Conservation (phyloP, 1,140 invertebrate species). For the Medauroidea extradentata region DNA sequence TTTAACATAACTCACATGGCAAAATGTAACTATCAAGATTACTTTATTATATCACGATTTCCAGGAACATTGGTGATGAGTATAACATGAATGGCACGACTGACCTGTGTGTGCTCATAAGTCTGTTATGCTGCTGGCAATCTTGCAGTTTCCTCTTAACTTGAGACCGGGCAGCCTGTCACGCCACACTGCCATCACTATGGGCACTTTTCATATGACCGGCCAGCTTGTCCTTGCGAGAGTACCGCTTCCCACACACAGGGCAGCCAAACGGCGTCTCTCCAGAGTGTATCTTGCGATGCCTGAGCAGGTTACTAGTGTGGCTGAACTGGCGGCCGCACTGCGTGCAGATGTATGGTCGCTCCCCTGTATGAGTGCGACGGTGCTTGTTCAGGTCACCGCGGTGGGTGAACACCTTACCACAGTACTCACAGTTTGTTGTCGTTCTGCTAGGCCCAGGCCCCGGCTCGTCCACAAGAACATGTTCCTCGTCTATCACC, state of each 20-base stretch:
- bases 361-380: slow-evolving; percentile 23
- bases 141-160: too few species aligned
- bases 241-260: slow-evolving; percentile 16
- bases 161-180: too few species aligned
- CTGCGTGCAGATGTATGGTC: slow-evolving; percentile 17
- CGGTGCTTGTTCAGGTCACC: slow-evolving; percentile 38
- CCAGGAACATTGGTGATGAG: too few species aligned
- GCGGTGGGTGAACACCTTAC: slow-evolving; percentile 35
- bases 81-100: too few species aligned
- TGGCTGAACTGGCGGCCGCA: slow-evolving; percentile 19
- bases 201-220: slow-evolving; percentile 2
- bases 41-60: too few species aligned
- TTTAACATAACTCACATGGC: too few species aligned
- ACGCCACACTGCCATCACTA: too few species aligned
- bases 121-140: too few species aligned
- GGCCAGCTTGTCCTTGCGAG: slow-evolving; percentile 18
- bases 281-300: slow-evolving; percentile 23
- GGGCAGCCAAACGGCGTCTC: slow-evolving; percentile 20
- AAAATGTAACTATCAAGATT: too few species aligned
- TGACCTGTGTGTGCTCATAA: too few species aligned
- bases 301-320: slow-evolving; percentile 20
- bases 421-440: slow-evolving; percentile 27
- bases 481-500: too few species aligned
- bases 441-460: not conserved
- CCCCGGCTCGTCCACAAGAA: too few species aligned